Percentiles rank a stretch among this genome's conserved stretches.
Conservation (phyloP, 1,140 invertebrate genomes). For the Muscidifurax raptorellus region DNA sequence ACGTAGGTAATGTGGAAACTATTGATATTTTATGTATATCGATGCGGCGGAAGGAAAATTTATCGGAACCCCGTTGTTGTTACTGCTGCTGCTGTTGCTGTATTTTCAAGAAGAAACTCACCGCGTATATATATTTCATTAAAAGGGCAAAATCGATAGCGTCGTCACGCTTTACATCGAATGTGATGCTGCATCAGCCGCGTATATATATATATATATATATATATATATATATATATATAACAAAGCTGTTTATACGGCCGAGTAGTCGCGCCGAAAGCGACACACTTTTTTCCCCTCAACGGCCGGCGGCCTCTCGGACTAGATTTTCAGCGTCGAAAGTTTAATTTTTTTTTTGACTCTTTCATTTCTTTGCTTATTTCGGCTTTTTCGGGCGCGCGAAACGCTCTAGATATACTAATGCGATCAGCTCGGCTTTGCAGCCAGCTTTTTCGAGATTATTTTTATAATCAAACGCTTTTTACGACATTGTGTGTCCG, state of each 20-base stretch:
- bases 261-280: slow-evolving; percentile 2
- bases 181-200: no score
- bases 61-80: no score
- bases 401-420: not conserved
- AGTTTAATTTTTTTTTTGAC: not conserved
- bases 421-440: no score
- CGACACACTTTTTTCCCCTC: not conserved
- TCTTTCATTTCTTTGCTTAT: not conserved
- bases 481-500: no score
- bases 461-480: no score
- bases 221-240: no score
- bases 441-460: not conserved
- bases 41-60: no score
- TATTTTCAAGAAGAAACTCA: no score
- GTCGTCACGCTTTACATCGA: not conserved
- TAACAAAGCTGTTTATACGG: not conserved
- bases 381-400: not conserved
- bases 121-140: not conserved
- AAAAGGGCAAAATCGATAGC: not conserved
- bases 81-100: not conserved
- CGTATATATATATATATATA: no score
- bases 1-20: no score
- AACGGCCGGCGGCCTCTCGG: not conserved
- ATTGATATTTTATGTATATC: no score
- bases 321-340: slow-evolving; percentile 9